phyloP scores from a whole-genome alignment of 2,113 vertebrate species.

The Cettia cetti region DNA sequence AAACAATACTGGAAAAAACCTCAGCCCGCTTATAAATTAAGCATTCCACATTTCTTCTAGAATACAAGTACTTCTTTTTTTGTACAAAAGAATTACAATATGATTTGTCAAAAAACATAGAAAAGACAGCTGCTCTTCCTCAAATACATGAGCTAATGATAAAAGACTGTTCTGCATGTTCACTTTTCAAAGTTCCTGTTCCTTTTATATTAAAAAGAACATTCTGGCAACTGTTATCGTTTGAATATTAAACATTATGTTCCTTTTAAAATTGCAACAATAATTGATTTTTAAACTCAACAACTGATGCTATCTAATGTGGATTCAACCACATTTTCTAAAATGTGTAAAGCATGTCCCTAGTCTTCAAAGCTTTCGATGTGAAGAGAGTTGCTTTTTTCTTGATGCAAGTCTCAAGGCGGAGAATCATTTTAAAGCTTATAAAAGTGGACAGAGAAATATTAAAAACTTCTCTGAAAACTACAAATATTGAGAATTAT shows the following conservation, averaged over 20 bases:
- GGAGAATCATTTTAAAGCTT: slow-evolving; percentile 82
- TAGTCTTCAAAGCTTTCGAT: slow-evolving; percentile 75
- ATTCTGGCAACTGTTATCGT: slow-evolving; percentile 74
- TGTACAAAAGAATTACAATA: slow-evolving; percentile 90
- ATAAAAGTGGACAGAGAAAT: slow-evolving; percentile 82
- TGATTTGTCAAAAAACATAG: slow-evolving; percentile 89
- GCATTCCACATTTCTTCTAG: slow-evolving; percentile 85
- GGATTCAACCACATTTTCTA: slow-evolving; percentile 63
- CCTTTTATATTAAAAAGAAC: slow-evolving; percentile 78
- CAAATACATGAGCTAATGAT: slow-evolving; percentile 85
- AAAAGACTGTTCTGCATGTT: slow-evolving; percentile 79
- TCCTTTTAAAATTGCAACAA: slow-evolving; percentile 73
- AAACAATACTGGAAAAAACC: slow-evolving; percentile 81
- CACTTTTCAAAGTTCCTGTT: slow-evolving; percentile 74
- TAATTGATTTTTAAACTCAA: slow-evolving; percentile 71
- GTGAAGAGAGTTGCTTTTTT: slow-evolving; percentile 76
- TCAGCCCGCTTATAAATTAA: slow-evolving; percentile 88
- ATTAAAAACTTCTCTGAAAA: slow-evolving; percentile 79
- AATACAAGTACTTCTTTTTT: slow-evolving; percentile 86
- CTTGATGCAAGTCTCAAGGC: slow-evolving; percentile 78
- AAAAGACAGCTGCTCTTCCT: slow-evolving; percentile 87
- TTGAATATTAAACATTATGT: slow-evolving; percentile 74
- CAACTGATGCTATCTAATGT: slow-evolving; percentile 72
- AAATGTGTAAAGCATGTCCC: slow-evolving; percentile 63
- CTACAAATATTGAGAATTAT: slow-evolving; percentile 77